Percentiles rank a stretch among this genome's conserved stretches.
phyloP scores from a whole-genome alignment of 2,113 vertebrate species.

The Caloenas nicobarica region DNA sequence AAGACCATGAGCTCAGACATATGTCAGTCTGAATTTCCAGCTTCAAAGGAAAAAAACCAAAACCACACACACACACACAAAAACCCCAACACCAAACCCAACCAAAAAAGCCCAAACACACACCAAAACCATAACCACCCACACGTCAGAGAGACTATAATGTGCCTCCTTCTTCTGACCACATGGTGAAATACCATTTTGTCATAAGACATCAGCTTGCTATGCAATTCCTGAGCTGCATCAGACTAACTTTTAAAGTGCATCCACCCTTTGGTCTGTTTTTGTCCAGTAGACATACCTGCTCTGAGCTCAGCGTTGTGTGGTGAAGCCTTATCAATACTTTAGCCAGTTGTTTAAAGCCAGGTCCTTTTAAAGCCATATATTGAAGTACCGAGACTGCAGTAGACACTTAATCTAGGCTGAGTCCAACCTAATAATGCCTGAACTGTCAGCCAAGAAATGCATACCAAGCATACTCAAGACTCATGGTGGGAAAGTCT shows the following conservation, averaged over 20 bases:
- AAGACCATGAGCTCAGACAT: neutral
- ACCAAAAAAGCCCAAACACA: neutral
- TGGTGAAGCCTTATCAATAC: neutral
- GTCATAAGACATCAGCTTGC: neutral
- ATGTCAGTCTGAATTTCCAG: neutral
- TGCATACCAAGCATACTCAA: neutral
- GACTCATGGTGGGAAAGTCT: neutral
- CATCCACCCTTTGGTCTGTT: neutral
- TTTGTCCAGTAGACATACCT: neutral
- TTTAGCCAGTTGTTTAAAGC: neutral
- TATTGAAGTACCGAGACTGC: neutral
- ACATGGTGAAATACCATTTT: neutral
- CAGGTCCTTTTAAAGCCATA: neutral
- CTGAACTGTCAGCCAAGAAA: neutral
- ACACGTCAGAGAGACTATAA: neutral
- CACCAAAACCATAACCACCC: no score
- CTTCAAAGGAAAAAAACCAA: neutral
- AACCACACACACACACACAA: neutral
- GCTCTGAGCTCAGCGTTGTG: neutral
- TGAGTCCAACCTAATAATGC: neutral
- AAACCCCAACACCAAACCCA: no score
- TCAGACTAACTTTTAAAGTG: neutral
- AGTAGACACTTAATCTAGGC: neutral
- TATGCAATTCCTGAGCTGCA: neutral
- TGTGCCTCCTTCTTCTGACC: neutral